phyloP scores from a whole-genome alignment of 2,113 vertebrate genomes.

The Psettodes erumei region DNA sequence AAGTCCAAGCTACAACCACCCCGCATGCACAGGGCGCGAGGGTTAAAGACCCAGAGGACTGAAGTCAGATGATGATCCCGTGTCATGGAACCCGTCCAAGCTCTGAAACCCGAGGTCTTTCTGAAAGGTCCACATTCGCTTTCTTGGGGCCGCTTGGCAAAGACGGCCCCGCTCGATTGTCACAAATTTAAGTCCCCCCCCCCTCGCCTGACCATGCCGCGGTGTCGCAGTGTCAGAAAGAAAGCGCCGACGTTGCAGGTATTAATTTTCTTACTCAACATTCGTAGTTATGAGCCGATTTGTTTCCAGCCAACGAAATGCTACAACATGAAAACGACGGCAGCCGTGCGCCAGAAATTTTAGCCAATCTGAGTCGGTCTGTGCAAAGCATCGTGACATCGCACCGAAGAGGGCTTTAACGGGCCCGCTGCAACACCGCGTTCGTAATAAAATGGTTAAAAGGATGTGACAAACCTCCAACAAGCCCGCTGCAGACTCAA shows the following conservation, averaged over 20 bases:
- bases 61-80: conserved; percentile 9
- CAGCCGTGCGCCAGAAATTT: conserved; percentile 28
- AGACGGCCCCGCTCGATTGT: not conserved
- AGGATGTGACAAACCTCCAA: conserved; percentile 25
- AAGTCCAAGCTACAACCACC: not conserved
- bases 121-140: conserved; percentile 30
- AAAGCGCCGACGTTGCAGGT: not conserved
- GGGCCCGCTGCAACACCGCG: conserved; percentile 25
- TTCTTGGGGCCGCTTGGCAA: conserved; percentile 30
- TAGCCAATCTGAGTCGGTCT: conserved; percentile 48
- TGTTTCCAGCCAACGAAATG: conserved; percentile 13
- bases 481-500: conserved; percentile 11
- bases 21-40: not conserved
- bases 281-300: conserved; percentile 7
- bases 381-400: conserved; percentile 2
- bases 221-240: not conserved
- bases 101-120: conserved; percentile 42
- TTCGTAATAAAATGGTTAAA: conserved; percentile 47
- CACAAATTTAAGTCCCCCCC: conserved; percentile 46
- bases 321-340: conserved; percentile 11
- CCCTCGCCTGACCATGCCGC: conserved; percentile 24
- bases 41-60: not conserved
- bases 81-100: conserved; percentile 41
- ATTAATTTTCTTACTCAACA: conserved; percentile 8
- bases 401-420: conserved; percentile 45